Evolutionary conservation across 2,888 invertebrate genomes (phyloP), one percentile per base, ranked within the genome.

Genomic region (Ectobius pallidus): DNA sequence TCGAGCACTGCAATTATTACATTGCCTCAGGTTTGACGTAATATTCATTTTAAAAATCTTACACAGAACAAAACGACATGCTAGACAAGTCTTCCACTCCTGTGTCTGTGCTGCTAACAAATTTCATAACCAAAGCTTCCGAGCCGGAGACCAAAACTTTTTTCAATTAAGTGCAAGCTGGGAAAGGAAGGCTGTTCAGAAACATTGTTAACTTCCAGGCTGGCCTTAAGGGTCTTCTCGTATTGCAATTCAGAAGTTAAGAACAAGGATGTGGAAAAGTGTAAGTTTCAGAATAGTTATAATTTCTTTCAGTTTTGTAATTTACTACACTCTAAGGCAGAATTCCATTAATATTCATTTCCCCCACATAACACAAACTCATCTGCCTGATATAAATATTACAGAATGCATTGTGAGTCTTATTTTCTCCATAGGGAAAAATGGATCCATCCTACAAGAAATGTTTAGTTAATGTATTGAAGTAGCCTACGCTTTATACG

Each of bases 141-240:
- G 16, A 32, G 58, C 30, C n/a, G n/a, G 2, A 32, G 58, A 16
- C 58, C n/a, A 14, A 30, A 27, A 58, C 27, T 30, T 58, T 58
- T 58, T 58, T 58, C 58, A 58, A 58, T 58, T 58, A 58, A 58
- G 58, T 58, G 30, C n/a, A 58, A 30, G 58, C 58, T 27, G 58
- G 16, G 30, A 58, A 58, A 58, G n/a, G 34, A 34, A 32, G 52
- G 20, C 25, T 20, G 9, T 52, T 52, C 22, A 1, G 20, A 46
- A 46, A n/a, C 46, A 52, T n/a, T n/a, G 52, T 18, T 14, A 14
- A 58, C 58, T 1, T 30, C 58, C 30, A 18, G 58, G 58, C 30
- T n/a, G n/a, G n/a, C 30, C 30, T 30, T 30, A 58, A 58, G 30
- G 58, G 30, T 3, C 16, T n/a, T 32, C 27, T 20, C 1, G 25